phyloP scores from a whole-genome alignment of 2,888 invertebrate species.

The Seira sanloemensis region DNA sequence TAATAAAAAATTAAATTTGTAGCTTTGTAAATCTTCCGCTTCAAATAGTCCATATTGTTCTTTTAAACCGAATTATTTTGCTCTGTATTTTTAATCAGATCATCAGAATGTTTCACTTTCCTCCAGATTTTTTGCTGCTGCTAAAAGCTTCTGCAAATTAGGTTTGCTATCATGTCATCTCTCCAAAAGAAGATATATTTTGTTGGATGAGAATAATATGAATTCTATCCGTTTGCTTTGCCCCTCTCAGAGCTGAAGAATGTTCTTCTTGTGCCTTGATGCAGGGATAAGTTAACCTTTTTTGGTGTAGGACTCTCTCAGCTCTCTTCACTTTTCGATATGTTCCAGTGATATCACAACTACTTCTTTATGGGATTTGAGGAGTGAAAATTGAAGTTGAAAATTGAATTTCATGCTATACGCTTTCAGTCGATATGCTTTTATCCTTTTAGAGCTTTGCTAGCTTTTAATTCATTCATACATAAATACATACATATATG shows the following conservation, averaged over 20 bases:
- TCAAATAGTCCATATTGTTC: not conserved
- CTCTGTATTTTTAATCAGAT: conserved; percentile 53
- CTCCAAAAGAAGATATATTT: conserved; percentile 46
- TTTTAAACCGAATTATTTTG: conserved; percentile 21
- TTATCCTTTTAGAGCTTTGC: conserved; percentile 15
- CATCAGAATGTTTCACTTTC: conserved; percentile 48
- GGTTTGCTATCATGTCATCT: conserved; percentile 51
- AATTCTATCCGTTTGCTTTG: no score
- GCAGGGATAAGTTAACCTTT: no score
- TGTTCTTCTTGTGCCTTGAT: no score
- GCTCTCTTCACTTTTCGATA: no score
- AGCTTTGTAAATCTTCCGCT: no score
- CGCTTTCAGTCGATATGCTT: conserved; percentile 15
- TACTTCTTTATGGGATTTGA: conserved; percentile 32
- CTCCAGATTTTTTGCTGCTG: conserved; percentile 35
- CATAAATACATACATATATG: conserved; percentile 19
- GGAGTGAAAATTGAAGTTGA: conserved; percentile 39
- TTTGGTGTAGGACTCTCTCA: no score
- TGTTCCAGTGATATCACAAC: no score
- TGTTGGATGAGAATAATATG: no score
- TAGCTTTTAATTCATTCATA: conserved; percentile 17
- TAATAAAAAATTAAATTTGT: no score
- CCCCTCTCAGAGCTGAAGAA: no score
- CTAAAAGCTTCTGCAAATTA: conserved; percentile 57
- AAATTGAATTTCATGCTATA: conserved; percentile 54